Conservation (phyloP, 2,797 vertebrate genomes). For the Melanotaenia boesemani region DNA sequence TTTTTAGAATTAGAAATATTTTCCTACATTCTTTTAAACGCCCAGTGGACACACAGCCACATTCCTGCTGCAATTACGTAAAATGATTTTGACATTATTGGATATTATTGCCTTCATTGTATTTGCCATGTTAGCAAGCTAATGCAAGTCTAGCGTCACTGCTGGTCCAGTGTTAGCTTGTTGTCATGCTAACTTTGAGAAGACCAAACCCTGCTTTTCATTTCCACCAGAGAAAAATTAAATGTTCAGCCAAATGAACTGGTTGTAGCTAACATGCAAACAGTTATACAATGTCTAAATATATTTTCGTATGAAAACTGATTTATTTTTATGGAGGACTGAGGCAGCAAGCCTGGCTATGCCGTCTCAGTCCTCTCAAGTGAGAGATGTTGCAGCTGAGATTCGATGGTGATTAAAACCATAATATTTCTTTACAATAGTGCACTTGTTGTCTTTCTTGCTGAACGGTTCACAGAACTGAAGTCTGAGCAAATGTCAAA, state of each 20-base stretch:
- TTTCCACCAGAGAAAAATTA: slow-evolving; percentile 7
- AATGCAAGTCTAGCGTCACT: background rate
- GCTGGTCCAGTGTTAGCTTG: background rate
- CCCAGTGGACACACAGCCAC: slow-evolving; percentile 42
- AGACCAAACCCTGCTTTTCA: slow-evolving; percentile 11
- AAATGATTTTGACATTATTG: slow-evolving; percentile 8
- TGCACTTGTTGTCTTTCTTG: slow-evolving; percentile 16
- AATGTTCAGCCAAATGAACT: slow-evolving; percentile 28
- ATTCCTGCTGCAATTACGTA: slow-evolving; percentile 14
- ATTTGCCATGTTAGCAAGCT: slow-evolving; percentile 18
- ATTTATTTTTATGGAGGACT: slow-evolving; percentile 6
- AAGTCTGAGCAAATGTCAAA: too few relatives aligned
- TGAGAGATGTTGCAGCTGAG: slow-evolving; percentile 32
- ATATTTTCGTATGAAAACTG: slow-evolving; percentile 47
- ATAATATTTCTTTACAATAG: slow-evolving; percentile 34
- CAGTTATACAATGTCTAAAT: slow-evolving; percentile 5
- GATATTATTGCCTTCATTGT: slow-evolving; percentile 39
- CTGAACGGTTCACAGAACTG: too few relatives aligned
- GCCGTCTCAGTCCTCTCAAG: slow-evolving; percentile 6
- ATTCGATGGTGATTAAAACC: slow-evolving; percentile 59
- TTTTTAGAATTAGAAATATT: background rate
- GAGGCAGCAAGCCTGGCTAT: background rate
- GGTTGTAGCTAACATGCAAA: slow-evolving; percentile 38
- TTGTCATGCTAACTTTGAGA: slow-evolving; percentile 8
- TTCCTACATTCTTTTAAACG: background rate